phyloP scores from a whole-genome alignment of 2,888 invertebrate species.

The Andrena haemorrhoa region DNA sequence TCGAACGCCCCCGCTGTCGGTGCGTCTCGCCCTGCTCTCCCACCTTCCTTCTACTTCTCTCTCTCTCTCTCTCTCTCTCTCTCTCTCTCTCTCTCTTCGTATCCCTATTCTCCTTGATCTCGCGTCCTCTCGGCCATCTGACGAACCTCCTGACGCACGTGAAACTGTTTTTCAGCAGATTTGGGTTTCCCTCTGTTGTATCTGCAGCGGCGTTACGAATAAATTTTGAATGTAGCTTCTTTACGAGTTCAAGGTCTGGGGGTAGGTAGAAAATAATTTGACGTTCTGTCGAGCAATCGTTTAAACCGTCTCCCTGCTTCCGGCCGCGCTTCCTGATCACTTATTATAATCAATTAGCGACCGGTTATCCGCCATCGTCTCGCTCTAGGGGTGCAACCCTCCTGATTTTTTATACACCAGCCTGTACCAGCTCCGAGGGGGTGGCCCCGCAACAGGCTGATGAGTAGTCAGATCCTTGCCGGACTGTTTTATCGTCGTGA shows the following conservation, averaged over 20 bases:
- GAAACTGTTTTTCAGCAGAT: not conserved
- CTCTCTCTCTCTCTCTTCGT: conserved; percentile 12
- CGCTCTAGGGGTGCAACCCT: conserved; percentile 78
- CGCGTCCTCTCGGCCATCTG: conserved; percentile 22
- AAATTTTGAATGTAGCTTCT: too few relatives aligned
- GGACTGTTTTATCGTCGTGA: conserved; percentile 29
- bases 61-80: conserved; percentile 24
- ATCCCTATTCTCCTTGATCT: conserved; percentile 6
- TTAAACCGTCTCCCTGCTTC: conserved; percentile 56
- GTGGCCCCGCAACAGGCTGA: conserved; percentile 83
- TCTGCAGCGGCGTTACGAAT: too few relatives aligned
- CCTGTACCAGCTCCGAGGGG: conserved; percentile 66
- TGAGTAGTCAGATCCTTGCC: conserved; percentile 80
- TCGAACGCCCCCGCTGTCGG: conserved; percentile 82
- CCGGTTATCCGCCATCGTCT: conserved; percentile 79
- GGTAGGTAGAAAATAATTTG: not conserved
- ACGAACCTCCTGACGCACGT: conserved; percentile 21
- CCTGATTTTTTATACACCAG: conserved; percentile 77
- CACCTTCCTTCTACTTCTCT: conserved; percentile 52
- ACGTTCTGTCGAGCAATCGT: conserved; percentile 21
- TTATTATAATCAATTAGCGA: conserved; percentile 84
- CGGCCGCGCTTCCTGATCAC: conserved; percentile 68
- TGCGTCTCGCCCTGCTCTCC: conserved; percentile 39
- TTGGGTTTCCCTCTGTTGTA: not conserved
- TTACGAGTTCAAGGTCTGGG: too few relatives aligned